These are phyloP conservation scores for Drosophila eohydei DNA, from an alignment of 2,888 invertebrate genomes.

Conservation along the genomic window DNA sequence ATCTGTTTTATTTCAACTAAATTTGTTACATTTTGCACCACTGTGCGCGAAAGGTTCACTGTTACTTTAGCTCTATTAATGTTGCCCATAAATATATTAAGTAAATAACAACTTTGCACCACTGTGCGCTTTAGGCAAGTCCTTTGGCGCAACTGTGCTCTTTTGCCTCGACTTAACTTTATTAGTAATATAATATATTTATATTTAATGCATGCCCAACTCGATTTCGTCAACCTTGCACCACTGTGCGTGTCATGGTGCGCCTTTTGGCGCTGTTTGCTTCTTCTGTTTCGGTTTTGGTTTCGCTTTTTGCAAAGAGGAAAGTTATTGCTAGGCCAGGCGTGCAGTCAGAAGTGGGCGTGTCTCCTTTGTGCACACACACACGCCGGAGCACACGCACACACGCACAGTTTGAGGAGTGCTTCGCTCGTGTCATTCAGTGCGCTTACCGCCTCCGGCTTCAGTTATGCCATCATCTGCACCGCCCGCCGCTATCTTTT, in stretches of 20 bases:
- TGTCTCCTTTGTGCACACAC: constrained; percentile 5
- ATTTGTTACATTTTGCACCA: not conserved
- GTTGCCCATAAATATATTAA: too few relatives aligned
- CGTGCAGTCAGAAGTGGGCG: constrained; percentile 8
- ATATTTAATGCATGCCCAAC: not conserved
- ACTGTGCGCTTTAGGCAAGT: not conserved
- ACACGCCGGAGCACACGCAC: not conserved
- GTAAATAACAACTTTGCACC: not conserved
- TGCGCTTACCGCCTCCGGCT: constrained; percentile 27
- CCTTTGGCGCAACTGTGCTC: not conserved
- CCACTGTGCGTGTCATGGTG: constrained; percentile 3
- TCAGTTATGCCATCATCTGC: constrained; percentile 14
- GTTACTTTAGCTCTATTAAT: too few relatives aligned
- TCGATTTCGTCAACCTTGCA: not conserved
- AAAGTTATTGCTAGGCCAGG: constrained; percentile 18
- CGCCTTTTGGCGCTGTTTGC: constrained; percentile 8
- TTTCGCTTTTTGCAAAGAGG: constrained; percentile 18
- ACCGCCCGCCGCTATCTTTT: constrained; percentile 4
- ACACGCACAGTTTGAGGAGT: not conserved
- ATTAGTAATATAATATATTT: not conserved
- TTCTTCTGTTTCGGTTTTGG: constrained; percentile 11
- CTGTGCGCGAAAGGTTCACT: not conserved
- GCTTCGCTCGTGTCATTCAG: constrained; percentile 28
- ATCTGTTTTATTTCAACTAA: not conserved
- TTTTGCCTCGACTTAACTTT: constrained; percentile 1